Base-by-base conservation (phyloP, 2,797 vertebrate genomes). In the Gymnoscopelus braueri region DNA sequence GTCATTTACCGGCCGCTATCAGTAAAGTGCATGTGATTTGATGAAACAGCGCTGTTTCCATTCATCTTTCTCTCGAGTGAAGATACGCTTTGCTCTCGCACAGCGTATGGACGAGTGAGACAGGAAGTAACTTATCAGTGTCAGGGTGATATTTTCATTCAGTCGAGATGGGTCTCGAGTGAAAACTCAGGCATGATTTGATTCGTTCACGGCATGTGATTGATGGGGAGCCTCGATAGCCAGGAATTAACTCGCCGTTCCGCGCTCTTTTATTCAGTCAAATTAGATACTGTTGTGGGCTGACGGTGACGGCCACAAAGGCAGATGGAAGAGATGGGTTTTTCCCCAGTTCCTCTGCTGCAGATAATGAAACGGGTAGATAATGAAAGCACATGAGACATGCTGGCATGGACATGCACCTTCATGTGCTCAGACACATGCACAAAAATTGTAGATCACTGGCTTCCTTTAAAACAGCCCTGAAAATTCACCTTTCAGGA, bases 31-130 rank as follows among this genome's bases (percentile, higher is more conserved):
- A 8, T 51, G 63, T 8, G 0, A 77, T 78, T 24, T 64, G 70
- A 81, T 80, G 63, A 78, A 79, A 69, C 61, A 4, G 49, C 52
- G 67, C 73, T 53, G 56, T 55, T 83, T 80, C 72, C 75, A 65
- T 82, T 62, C 14, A 62, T 58, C 56, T 79, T 69, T 69, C 67
- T 53, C 59, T 35, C 7, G 39, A 9, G 39, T 44, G 39, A 11
- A 74, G 35, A 23, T 64, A 7, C 44, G 70, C 35, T 54, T 57
- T 44, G 39, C 61, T 60, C 53, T 24, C 57, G 69, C 48, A 5
- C 59, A 51, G 44, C n/a, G 54, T 59, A 60, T 49, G 9, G 13
- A 67, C 26, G 65, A 23, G 56, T 70, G 26, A n/a, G 19, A 29
- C 59, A 54, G 51, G 23, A 64, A 60, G 63, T 23, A 1, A 72